phyloP scores from a whole-genome alignment of 30 jellyfish, hydroid and myxozoan species.

The Turritopsis dohrnii region DNA sequence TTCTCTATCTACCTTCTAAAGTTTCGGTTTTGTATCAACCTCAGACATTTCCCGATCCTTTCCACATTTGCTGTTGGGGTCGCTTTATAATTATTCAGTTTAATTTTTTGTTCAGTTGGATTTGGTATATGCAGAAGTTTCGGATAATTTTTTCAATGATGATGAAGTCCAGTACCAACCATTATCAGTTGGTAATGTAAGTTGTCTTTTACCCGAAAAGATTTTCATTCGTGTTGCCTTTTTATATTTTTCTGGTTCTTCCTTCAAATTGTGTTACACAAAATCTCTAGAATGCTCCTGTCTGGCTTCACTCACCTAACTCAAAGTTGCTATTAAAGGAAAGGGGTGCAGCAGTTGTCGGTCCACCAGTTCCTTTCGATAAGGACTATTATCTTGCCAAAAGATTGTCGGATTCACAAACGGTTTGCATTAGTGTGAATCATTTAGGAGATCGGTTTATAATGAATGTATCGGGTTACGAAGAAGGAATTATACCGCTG shows the following conservation, averaged over 20 bases:
- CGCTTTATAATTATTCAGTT: no score
- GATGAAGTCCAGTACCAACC: background rate
- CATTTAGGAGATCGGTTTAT: conserved; percentile 30
- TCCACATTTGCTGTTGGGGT: no score
- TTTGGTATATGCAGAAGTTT: background rate
- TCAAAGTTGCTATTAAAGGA: conserved; percentile 24
- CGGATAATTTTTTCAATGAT: background rate
- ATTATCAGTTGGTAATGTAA: background rate
- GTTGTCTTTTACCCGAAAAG: background rate
- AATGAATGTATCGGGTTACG: conserved; percentile 29
- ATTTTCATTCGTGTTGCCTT: background rate
- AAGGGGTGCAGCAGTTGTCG: conserved; percentile 9
- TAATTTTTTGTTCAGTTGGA: background rate
- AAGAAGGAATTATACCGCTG: conserved; percentile 38
- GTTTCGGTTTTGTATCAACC: no score
- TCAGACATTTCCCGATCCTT: no score
- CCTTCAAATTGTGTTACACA: background rate
- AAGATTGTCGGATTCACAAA: conserved; percentile 24
- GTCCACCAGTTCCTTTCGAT: conserved; percentile 36
- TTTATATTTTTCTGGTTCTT: background rate
- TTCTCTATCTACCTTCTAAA: no score
- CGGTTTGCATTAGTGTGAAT: conserved; percentile 36
- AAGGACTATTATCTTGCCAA: conserved; percentile 5
- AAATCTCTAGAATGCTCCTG: conserved; percentile 34
- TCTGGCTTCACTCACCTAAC: conserved; percentile 25